Evolutionary conservation across 2,113 vertebrate species (phyloP), one percentile per base, ranked within the genome.

Genomic region (Ophiodon elongatus): DNA sequence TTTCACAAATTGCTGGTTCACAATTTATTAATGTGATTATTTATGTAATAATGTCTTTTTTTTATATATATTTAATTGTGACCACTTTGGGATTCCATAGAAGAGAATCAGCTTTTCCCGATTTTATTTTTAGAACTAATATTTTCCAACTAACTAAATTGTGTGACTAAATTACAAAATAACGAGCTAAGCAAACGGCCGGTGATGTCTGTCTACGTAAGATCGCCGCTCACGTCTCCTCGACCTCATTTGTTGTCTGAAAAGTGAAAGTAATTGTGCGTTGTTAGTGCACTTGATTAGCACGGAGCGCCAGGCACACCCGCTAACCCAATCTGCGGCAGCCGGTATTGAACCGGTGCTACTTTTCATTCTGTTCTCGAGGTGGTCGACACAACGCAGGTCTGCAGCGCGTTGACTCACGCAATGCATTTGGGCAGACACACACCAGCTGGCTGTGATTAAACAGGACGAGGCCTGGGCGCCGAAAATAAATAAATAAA

Each of bases 401-500:
- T 71, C 29, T 1, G 72, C 73, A 59, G 52, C 19, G 4, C 15
- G 11, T 41, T 83, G 75, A 82, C 83, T 84, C 79, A 54, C 2
- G 41, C 50, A 0, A 8, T 1, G 4, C 2, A 6, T 73, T 68
- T 23, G 13, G 54, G 35, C 72, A 57, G 82, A 91, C 74, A n/a
- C 57, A 72, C 43, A 60, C 43, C 87, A 87, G 86, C 89, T 57
- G 79, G 21, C 41, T 41, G 57, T 71, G 76, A 90, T 81, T 91
- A 72, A 69, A 45, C 59, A 41, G 66, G 54, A 57, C 65, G 15
- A 2, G 54, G 37, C 29, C 65, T 5, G 29, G 0, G 4, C 3
- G n/a, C 2, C n/a, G 23, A 5, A 39, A n/a, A 19, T 13, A 8
- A 43, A 37, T 2, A 7, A 57, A 59, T 59, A 4, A 59, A 29